Base-by-base conservation (phyloP, 2,113 vertebrate species). In the Odobenus rosmarus region DNA sequence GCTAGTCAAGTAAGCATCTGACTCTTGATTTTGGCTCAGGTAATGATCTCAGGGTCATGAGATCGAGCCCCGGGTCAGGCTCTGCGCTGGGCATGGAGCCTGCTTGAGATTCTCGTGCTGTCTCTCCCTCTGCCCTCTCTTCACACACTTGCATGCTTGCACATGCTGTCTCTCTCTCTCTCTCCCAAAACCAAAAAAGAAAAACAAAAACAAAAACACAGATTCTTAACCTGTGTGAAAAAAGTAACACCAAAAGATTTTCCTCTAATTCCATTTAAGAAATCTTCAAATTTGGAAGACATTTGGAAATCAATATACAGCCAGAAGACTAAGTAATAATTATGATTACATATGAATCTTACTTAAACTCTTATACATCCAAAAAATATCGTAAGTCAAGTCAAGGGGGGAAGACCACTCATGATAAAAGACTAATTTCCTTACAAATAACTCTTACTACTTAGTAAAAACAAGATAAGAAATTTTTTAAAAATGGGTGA, bases 361-460 rank as follows among this genome's bases (percentile, higher is more conserved):
- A 84, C 31, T 80, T 59, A 84, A 89, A 81, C 14, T 67, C 31
- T 42, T 59, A 51, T 23, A 74, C 23, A 10, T 59, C 16, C 14
- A 36, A 80, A 92, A 79, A 53, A 28, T 62, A n/a, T 28, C 49
- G 74, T 53, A 28, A 96, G 94, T 49, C 71, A 96, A 92, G 57
- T 71, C 59, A 92, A 46, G 55, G n/a, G n/a, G 26, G 19, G 18
- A 96, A 72, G 23, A 42, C 10, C 4, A 53, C 21, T 94, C 36
- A 76, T 18, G 2, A 80, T 28, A 84, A 93, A 95, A 91, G 33
- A 49, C 11, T 69, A 67, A 93, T 74, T 64, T 93, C 26, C 62
- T 53, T 91, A 55, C 13, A 88, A 79, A 74, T 26, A 72, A 36
- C 7, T 55, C 36, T 82, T 88, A 55, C 3, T 24, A 55, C 15